phyloP scores from a whole-genome alignment of 2,797 vertebrate genomes.

The Trematomus bernacchii region DNA sequence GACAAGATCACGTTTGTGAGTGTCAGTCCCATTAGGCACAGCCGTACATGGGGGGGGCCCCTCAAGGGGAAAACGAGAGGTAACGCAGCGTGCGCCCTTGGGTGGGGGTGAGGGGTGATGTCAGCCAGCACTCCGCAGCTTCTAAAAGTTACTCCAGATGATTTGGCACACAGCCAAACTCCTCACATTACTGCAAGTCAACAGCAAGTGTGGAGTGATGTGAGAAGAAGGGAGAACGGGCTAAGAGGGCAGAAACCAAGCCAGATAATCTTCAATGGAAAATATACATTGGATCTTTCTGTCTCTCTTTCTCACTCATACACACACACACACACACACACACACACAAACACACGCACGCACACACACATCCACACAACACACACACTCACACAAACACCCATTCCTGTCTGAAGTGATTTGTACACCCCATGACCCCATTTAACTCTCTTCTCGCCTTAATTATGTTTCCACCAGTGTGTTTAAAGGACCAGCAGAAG shows the following conservation, averaged over 20 bases:
- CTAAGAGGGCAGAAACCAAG: slow-evolving; percentile 57
- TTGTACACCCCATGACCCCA: slow-evolving; percentile 14
- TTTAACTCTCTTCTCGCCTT: slow-evolving; percentile 38
- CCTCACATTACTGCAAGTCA: slow-evolving; percentile 82
- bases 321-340: not conserved
- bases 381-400: slow-evolving; percentile 1
- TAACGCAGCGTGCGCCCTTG: slow-evolving; percentile 54
- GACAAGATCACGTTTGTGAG: slow-evolving; percentile 21
- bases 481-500: slow-evolving; percentile 62
- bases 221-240: slow-evolving; percentile 48
- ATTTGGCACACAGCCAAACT: slow-evolving; percentile 68
- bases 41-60: slow-evolving; percentile 57
- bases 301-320: not conserved
- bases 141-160: slow-evolving; percentile 81
- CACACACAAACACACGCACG: not conserved
- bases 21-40: slow-evolving; percentile 9
- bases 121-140: slow-evolving; percentile 53
- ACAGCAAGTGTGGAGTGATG: slow-evolving; percentile 45
- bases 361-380: not conserved
- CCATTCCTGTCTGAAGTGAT: slow-evolving; percentile 37
- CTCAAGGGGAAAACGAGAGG: slow-evolving; percentile 53
- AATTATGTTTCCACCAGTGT: slow-evolving; percentile 50
- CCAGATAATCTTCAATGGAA: slow-evolving; percentile 47
- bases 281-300: not conserved
- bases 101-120: slow-evolving; percentile 52